phyloP scores from a whole-genome alignment of 2,797 vertebrate genomes.

The Artibeus lituratus region DNA sequence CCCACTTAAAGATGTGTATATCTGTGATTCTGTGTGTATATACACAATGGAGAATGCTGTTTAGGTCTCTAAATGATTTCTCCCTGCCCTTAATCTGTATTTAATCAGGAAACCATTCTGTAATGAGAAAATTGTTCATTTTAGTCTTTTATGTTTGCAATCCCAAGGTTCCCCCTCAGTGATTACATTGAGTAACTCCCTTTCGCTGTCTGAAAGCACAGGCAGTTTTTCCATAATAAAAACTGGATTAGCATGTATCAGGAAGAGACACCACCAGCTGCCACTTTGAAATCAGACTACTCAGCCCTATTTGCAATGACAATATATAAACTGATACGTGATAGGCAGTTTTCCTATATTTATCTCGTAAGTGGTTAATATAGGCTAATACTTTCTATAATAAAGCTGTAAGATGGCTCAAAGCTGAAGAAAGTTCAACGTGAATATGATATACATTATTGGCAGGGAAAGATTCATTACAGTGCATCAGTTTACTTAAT shows the following conservation, averaged over 20 bases:
- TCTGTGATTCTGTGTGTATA: constrained; percentile 40
- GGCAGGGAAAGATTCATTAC: constrained; percentile 48
- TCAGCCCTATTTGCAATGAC: constrained; percentile 88
- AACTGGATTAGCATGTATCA: constrained; percentile 99
- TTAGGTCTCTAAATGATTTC: constrained; percentile 77
- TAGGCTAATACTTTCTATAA: constrained; percentile 75
- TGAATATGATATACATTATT: constrained; percentile 79
- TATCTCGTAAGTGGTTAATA: constrained; percentile 83
- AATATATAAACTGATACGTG: constrained; percentile 91
- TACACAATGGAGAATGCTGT: constrained; percentile 53
- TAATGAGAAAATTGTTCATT: constrained; percentile 83
- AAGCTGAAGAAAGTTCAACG: constrained; percentile 55
- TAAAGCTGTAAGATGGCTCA: constrained; percentile 75
- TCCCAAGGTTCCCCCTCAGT: constrained; percentile 84
- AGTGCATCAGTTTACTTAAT: neutral
- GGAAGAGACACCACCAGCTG: constrained; percentile 96
- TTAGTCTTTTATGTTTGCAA: constrained; percentile 81
- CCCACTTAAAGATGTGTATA: constrained; percentile 23
- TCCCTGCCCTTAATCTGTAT: constrained; percentile 78
- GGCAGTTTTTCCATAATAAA: constrained; percentile 99
- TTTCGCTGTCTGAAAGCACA: constrained; percentile 89
- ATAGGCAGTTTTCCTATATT: constrained; percentile 84
- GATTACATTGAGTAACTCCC: constrained; percentile 88
- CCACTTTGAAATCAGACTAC: constrained; percentile 95
- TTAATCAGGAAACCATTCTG: constrained; percentile 79